Percentiles rank a stretch among this genome's conserved stretches.
phyloP scores from a whole-genome alignment of 1,140 invertebrate genomes.

The Phymorhynchus buccinoides region DNA sequence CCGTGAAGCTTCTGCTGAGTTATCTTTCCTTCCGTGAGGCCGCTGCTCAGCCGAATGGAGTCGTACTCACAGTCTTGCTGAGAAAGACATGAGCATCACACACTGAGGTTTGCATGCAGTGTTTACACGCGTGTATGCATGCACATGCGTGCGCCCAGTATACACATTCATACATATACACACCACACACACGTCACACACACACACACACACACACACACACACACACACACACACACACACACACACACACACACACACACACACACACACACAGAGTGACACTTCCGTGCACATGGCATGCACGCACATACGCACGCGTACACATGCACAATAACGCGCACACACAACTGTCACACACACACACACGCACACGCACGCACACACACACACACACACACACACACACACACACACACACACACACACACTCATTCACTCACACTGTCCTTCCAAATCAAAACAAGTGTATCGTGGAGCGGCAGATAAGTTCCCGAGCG shows the following conservation, averaged over 20 bases:
- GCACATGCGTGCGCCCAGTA: no score
- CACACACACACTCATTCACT: no score
- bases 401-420: neutral
- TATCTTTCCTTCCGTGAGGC: conserved; percentile 74
- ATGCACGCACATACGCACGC: neutral
- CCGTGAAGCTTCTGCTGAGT: conserved; percentile 75
- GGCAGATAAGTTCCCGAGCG: no score
- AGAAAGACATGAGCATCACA: no score
- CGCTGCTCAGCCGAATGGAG: conserved; percentile 90
- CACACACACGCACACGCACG: neutral
- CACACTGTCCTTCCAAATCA: no score
- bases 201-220: no score
- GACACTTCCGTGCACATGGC: neutral
- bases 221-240: conserved; percentile 4
- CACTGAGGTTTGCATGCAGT: no score
- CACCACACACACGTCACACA: no score
- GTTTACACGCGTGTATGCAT: no score
- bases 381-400: neutral
- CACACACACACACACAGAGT: neutral
- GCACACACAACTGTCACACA: neutral
- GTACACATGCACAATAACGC: neutral
- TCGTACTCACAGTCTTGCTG: conserved; percentile 98
- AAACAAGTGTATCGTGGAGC: no score
- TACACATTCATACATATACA: no score
- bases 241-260: neutral